Base-by-base conservation (phyloP, 2,888 invertebrate genomes). In the Leptopilina syphax region DNA sequence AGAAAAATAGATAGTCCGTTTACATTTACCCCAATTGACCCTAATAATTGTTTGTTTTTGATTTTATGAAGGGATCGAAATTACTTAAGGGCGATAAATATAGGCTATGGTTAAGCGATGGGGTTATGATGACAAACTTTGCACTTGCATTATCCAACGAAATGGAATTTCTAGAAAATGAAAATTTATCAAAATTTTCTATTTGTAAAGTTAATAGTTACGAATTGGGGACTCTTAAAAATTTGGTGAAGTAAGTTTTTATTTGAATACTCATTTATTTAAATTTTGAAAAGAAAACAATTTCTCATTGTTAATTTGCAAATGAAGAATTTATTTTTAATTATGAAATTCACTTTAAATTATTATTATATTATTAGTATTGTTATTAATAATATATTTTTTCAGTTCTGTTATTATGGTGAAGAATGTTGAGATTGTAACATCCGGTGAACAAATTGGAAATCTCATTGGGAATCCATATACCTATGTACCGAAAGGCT, bases 101-200 rank as follows among this genome's bases (percentile, higher is more conserved):
- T 12, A 8, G 77, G 41, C 5, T 77, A 12, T 65, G 41, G 77
- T 3, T 77, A 44, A 47, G 13, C 1, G 77, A 77, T 63, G 77
- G 77, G 44, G 47, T 9, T 7, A 65, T 44, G n/a, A 44, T 24
- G 0, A 65, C 44, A 24, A 50, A 65, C 7, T 77, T 65, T 44
- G 63, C 77, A 4, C 41, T 77, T 47, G 12, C 34, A 3, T 24
- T 13, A 8, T 63, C 57, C 2, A n/a, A 63, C n/a, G 10, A 65
- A 10, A 41, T 65, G n/a, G 12, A 77, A 34, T 9, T 18, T 10
- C 27, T 77, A 4, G 13, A 41, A 9, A 47, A 77, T 50, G 50
- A 50, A 47, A 57, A 8, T 44, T 65, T 77, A n/a, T 41, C 77
- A n/a, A 41, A 65, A 4, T 63, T 34, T 24, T 63, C 77, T n/a